These are phyloP conservation scores for Ascidia mentula DNA, from an alignment of 23 tunicate species.

Conservation along the genomic window DNA sequence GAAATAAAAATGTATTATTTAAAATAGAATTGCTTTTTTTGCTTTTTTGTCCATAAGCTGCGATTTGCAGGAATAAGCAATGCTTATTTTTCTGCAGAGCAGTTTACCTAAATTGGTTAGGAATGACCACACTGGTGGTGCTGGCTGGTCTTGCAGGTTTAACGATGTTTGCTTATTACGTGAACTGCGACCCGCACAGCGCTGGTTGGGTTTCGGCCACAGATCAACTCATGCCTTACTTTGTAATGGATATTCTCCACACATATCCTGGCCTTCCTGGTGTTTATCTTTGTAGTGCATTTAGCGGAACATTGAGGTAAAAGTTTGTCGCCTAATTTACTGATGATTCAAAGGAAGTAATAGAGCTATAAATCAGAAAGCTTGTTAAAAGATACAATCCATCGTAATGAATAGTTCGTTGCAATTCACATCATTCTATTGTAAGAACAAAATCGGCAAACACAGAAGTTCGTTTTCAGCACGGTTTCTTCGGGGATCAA, in stretches of 20 bases:
- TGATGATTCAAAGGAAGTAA: too few species aligned
- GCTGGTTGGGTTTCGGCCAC: constrained; percentile 41
- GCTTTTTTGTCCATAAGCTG: too few species aligned
- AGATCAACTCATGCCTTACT: constrained; percentile 77
- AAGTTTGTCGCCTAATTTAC: background rate
- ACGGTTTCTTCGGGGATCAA: constrained; percentile 79
- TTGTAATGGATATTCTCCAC: constrained; percentile 52
- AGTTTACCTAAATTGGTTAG: constrained; percentile 52
- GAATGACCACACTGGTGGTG: constrained; percentile 36
- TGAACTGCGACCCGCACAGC: constrained; percentile 63
- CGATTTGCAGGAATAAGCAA: too few species aligned
- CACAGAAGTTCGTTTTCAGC: constrained; percentile 5
- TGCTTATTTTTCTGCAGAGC: constrained; percentile 21
- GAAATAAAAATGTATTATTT: too few species aligned
- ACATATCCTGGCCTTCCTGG: constrained; percentile 70
- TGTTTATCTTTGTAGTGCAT: constrained; percentile 59
- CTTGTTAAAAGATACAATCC: too few species aligned
- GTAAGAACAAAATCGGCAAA: background rate
- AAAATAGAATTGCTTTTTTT: too few species aligned
- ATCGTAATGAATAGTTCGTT: background rate
- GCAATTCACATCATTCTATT: background rate
- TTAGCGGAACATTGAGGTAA: constrained; percentile 78
- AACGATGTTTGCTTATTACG: constrained; percentile 66
- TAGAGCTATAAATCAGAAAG: too few species aligned
- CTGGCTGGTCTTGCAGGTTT: constrained; percentile 59